A percentile compares a stretch with the other conserved stretches of the same genome.
These are phyloP conservation scores for Phalacrocorax aristotelis DNA, from an alignment of 2,113 vertebrate species.

Conservation along the genomic window DNA sequence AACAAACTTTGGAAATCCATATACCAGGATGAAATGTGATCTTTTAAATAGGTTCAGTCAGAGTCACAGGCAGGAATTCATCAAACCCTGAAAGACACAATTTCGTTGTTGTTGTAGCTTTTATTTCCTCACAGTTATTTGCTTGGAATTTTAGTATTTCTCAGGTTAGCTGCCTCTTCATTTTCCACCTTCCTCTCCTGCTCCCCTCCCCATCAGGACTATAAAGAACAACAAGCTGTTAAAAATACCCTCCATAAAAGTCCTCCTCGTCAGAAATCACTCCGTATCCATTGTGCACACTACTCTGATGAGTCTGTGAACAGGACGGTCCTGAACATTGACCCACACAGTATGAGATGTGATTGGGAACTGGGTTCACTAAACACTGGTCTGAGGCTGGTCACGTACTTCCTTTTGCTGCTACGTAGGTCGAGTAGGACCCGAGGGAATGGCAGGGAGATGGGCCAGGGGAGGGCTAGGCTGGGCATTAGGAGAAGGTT, in stretches of 20 bases:
- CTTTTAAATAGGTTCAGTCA: not conserved
- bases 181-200: not conserved
- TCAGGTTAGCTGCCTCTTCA: not conserved
- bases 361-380: not conserved
- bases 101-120: not conserved
- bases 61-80: not conserved
- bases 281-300: fast-evolving
- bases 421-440: too few relatives aligned
- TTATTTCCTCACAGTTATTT: not conserved
- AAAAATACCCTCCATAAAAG: not conserved
- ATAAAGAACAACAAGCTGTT: not conserved
- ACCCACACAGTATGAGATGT: fast-evolving
- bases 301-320: not conserved
- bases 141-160: not conserved
- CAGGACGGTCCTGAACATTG: not conserved
- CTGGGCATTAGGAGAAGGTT: too few relatives aligned
- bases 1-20: not conserved
- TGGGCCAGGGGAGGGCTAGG: too few relatives aligned
- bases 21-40: not conserved
- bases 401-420: not conserved
- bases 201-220: not conserved
- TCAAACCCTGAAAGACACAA: not conserved
- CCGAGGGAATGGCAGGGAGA: too few relatives aligned
- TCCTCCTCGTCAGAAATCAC: not conserved
- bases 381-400: not conserved